phyloP scores from a whole-genome alignment of 1,140 invertebrate genomes.

The Aphaenogaster rudis region DNA sequence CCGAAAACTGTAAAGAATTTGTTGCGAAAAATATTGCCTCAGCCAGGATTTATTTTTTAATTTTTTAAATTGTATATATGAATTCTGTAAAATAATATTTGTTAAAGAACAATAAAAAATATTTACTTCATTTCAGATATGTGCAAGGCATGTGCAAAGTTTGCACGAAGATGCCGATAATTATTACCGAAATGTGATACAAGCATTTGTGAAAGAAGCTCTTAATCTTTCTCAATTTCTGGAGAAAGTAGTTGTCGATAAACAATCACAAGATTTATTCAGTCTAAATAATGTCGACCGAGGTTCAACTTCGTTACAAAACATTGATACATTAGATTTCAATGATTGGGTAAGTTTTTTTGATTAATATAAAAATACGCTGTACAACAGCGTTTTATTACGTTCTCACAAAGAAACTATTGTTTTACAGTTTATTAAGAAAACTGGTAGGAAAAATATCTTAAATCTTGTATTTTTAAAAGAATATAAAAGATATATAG shows the following conservation, averaged over 20 bases:
- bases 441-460: background rate
- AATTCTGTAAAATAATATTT: background rate
- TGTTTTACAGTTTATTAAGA: background rate
- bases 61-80: background rate
- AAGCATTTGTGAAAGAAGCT: slow-evolving; percentile 96
- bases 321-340: slow-evolving; percentile 93
- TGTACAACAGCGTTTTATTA: background rate
- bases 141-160: slow-evolving; percentile 89
- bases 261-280: slow-evolving; percentile 78
- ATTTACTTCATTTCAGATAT: slow-evolving; percentile 87
- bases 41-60: background rate
- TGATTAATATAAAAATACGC: slow-evolving; percentile 52
- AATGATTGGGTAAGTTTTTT: slow-evolving; percentile 93
- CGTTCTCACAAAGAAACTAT: background rate
- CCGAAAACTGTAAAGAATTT: too few relatives aligned
- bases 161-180: slow-evolving; percentile 89
- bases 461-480: background rate
- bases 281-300: slow-evolving; percentile 77
- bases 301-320: slow-evolving; percentile 88
- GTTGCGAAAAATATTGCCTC: too few relatives aligned
- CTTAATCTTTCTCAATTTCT: slow-evolving; percentile 96
- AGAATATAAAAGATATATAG: background rate
- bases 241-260: slow-evolving; percentile 90
- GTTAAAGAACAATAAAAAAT: background rate
- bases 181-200: slow-evolving; percentile 96